These are phyloP conservation scores for Corythaixoides concolor DNA, from an alignment of 2,113 vertebrate genomes.

Conservation along the genomic window DNA sequence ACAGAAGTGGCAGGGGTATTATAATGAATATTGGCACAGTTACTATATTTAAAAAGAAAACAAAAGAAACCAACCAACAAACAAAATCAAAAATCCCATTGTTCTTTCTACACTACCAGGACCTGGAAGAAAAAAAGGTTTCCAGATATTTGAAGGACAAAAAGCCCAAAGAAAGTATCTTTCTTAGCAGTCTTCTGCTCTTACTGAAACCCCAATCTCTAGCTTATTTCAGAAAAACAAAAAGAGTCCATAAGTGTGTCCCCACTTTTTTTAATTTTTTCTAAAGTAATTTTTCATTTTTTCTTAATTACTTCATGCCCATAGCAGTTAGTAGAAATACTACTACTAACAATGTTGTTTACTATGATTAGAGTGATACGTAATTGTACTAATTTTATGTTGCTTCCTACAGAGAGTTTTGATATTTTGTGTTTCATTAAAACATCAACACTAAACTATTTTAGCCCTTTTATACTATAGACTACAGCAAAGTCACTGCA, in stretches of 20 bases:
- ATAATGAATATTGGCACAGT: not conserved
- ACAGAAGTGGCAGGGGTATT: not conserved
- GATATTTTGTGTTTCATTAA: not conserved
- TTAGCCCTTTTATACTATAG: not conserved
- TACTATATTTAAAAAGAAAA: not conserved
- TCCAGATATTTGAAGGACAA: not conserved
- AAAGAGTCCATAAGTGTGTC: not conserved
- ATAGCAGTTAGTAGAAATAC: not conserved
- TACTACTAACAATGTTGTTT: not conserved
- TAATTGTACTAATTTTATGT: not conserved
- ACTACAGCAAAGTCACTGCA: not conserved
- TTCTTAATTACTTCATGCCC: not conserved
- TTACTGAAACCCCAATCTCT: not conserved
- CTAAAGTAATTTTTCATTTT: too few species aligned
- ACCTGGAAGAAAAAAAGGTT: not conserved
- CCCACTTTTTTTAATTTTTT: fast-evolving
- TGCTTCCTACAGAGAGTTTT: not conserved
- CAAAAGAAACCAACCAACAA: not conserved
- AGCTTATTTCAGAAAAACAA: not conserved
- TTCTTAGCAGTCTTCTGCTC: not conserved
- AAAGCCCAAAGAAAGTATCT: not conserved
- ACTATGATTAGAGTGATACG: not conserved
- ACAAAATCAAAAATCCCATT: not conserved
- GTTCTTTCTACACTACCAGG: not conserved
- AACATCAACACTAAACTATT: not conserved